Percentiles rank a stretch among this genome's conserved stretches.
These are phyloP conservation scores for Nasonia oneida DNA, from an alignment of 2,888 invertebrate genomes.

Conservation along the genomic window DNA sequence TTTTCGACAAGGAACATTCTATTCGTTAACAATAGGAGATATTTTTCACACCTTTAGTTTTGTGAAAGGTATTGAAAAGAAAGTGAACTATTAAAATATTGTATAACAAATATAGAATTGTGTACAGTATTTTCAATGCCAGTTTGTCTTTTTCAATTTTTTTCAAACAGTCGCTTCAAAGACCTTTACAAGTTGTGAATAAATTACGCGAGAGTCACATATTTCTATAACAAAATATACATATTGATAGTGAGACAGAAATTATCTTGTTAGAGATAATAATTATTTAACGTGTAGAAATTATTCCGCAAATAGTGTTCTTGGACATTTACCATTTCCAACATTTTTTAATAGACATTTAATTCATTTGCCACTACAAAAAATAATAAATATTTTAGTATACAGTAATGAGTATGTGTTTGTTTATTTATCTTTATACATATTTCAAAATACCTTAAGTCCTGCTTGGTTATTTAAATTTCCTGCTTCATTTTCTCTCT, in stretches of 20 bases:
- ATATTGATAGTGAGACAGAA: constrained; percentile 7
- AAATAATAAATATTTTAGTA: constrained; percentile 56
- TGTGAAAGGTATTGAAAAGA: not conserved
- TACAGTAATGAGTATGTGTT: constrained; percentile 22
- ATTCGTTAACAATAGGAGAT: not conserved
- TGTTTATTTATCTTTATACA: not conserved
- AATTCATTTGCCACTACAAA: constrained; percentile 73
- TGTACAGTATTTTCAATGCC: not conserved
- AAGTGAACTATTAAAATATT: not conserved
- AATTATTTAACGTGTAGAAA: not conserved
- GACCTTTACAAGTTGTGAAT: not conserved
- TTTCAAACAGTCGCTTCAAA: not conserved
- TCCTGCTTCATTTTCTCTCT: constrained; percentile 80
- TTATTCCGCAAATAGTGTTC: not conserved
- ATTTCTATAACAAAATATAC: not conserved
- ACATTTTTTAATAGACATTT: constrained; percentile 45
- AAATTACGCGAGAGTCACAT: not conserved
- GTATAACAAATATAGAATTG: not conserved
- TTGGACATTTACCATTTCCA: not conserved
- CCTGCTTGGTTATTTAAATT: constrained; percentile 66
- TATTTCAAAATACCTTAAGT: constrained; percentile 68
- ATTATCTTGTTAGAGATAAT: not conserved
- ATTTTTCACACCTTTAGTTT: not conserved
- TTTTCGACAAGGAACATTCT: not conserved
- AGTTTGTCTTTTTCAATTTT: not conserved